phyloP scores from a whole-genome alignment of 1,140 invertebrate species.

The Eriocheir sinensis region DNA sequence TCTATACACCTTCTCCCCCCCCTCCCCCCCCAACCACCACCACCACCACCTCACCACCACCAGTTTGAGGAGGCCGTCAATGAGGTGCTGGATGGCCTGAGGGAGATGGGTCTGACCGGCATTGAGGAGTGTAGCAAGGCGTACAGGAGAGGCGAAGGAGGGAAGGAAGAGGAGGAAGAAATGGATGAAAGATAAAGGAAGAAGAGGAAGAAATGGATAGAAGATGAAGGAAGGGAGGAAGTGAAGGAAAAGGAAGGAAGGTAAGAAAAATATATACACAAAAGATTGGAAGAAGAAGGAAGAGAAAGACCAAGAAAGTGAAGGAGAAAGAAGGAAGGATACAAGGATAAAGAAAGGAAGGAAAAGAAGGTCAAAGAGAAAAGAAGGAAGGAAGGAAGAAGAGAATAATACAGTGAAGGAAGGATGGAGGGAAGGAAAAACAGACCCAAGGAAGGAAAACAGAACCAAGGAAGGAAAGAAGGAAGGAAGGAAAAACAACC shows the following conservation, averaged over 20 bases:
- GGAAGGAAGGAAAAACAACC: too few species aligned
- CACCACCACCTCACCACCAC: neutral
- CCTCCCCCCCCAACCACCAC: neutral
- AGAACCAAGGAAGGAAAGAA: too few species aligned
- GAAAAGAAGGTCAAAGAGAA: too few species aligned
- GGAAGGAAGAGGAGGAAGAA: neutral
- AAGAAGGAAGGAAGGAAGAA: too few species aligned
- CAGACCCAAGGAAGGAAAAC: too few species aligned
- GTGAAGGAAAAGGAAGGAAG: neutral
- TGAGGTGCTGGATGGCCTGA: neutral
- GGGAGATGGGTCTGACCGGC: constrained; percentile 16
- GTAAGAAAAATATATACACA: neutral
- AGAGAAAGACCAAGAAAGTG: too few species aligned
- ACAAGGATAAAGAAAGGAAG: neutral
- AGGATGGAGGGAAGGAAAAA: too few species aligned
- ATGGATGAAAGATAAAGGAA: neutral
- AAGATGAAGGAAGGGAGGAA: neutral
- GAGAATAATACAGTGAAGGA: too few species aligned
- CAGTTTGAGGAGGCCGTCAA: constrained; percentile 24
- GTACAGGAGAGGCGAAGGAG: neutral
- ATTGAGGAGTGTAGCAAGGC: neutral
- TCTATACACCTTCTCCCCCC: too few species aligned
- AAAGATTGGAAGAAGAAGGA: neutral
- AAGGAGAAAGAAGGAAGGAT: neutral
- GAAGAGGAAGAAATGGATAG: neutral